These are phyloP conservation scores for Mobula birostris DNA, from an alignment of 2,113 vertebrate genomes.

Conservation along the genomic window DNA sequence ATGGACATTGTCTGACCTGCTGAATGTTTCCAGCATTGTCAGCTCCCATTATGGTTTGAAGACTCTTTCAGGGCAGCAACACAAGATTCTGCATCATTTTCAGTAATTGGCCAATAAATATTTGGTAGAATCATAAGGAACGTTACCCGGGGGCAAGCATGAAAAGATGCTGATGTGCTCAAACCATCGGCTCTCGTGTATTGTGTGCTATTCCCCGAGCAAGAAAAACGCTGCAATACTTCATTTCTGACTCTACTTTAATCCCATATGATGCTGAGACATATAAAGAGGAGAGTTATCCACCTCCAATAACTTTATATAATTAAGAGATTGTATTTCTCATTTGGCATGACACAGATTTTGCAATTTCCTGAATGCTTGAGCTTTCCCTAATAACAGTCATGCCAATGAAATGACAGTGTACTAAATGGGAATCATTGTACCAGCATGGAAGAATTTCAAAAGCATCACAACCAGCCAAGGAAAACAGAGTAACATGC, in stretches of 20 bases:
- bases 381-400: not conserved
- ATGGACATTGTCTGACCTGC: too few relatives aligned
- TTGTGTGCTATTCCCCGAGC: not conserved
- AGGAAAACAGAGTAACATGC: not conserved
- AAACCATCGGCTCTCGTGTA: not conserved
- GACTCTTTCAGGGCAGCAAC: not conserved
- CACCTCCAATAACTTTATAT: not conserved
- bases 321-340: not conserved
- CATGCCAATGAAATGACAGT: not conserved
- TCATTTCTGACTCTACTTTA: too few relatives aligned
- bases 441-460: slow-evolving; percentile 6
- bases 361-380: not conserved
- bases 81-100: not conserved
- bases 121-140: not conserved
- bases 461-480: slow-evolving; percentile 10
- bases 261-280: not conserved
- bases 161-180: not conserved
- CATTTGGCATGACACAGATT: not conserved
- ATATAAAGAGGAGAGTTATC: not conserved
- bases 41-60: too few relatives aligned
- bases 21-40: too few relatives aligned
- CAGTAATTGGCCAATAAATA: not conserved
- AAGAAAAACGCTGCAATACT: not conserved
- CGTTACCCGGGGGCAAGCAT: not conserved
- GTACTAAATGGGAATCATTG: not conserved